Evolutionary conservation across 2,113 vertebrate genomes (phyloP).

Genomic region (Aepyceros melampus): DNA sequence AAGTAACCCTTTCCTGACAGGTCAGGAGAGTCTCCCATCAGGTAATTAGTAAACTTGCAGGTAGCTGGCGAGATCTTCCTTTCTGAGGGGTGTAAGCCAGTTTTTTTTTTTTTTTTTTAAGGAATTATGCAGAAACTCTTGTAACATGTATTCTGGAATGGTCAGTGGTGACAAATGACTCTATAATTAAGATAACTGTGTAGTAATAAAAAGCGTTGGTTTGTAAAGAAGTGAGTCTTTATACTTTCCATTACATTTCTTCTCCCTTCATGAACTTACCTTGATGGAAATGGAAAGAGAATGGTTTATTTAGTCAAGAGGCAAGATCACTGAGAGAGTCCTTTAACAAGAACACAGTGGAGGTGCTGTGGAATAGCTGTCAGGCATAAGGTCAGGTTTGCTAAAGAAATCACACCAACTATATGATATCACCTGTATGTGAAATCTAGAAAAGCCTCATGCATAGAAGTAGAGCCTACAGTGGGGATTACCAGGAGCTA

Average conservation of each 20-base stretch:
- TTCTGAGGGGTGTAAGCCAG: neutral
- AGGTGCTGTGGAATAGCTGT: neutral
- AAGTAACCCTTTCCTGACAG: conserved; percentile 31
- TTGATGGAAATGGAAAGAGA: neutral
- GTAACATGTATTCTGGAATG: neutral
- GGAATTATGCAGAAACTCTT: neutral
- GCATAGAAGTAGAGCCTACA: neutral
- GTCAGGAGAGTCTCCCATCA: conserved; percentile 36
- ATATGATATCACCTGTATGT: too few relatives aligned
- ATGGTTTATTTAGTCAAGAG: neutral
- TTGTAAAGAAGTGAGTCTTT: neutral
- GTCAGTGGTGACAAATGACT: neutral
- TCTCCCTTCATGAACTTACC: neutral
- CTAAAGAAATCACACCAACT: neutral
- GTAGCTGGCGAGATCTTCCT: conserved; percentile 21
- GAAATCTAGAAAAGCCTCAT: neutral
- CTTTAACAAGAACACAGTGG: neutral
- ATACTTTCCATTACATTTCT: neutral
- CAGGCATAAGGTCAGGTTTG: neutral
- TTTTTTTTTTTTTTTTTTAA: neutral
- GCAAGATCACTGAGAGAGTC: neutral
- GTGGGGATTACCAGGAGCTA: too few relatives aligned
- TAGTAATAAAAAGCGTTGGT: neutral
- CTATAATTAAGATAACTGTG: neutral
- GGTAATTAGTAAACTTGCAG: conserved; percentile 56